Conservation (phyloP, 2,888 invertebrate species). For the Orchesellides sinensis region DNA sequence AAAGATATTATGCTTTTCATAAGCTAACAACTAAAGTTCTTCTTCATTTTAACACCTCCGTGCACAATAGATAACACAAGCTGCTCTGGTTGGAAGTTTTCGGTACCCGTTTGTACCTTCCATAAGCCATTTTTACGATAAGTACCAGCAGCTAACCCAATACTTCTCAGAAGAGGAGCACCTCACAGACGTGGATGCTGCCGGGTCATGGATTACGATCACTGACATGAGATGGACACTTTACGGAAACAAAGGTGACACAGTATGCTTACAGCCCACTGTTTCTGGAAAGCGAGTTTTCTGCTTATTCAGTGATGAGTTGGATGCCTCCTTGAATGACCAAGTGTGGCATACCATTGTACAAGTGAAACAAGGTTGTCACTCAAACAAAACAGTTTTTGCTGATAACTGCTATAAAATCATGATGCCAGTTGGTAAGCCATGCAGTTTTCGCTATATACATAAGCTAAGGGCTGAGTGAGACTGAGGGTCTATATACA, state of each 20-base stretch:
- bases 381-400: constrained; percentile 11
- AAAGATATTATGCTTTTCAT: too few relatives aligned
- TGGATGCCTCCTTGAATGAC: not conserved
- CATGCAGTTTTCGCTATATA: not conserved
- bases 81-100: constrained; percentile 56
- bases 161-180: constrained; percentile 26
- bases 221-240: constrained; percentile 61
- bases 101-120: constrained; percentile 58
- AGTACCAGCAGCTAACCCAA: constrained; percentile 27
- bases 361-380: constrained; percentile 53
- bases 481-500: too few relatives aligned
- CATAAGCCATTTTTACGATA: constrained; percentile 54
- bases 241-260: constrained; percentile 44
- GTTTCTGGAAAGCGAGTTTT: constrained; percentile 9
- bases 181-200: constrained; percentile 29
- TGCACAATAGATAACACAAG: constrained; percentile 45
- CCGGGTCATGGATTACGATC: constrained; percentile 59
- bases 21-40: too few relatives aligned
- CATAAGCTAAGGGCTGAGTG: too few relatives aligned
- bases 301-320: constrained; percentile 30
- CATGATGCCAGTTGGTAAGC: constrained; percentile 15
- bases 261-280: constrained; percentile 47
- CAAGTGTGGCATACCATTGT: constrained; percentile 46
- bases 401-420: constrained; percentile 49
- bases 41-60: too few relatives aligned